Base-by-base conservation (phyloP, 1,140 invertebrate genomes). In the Globodera rostochiensis region DNA sequence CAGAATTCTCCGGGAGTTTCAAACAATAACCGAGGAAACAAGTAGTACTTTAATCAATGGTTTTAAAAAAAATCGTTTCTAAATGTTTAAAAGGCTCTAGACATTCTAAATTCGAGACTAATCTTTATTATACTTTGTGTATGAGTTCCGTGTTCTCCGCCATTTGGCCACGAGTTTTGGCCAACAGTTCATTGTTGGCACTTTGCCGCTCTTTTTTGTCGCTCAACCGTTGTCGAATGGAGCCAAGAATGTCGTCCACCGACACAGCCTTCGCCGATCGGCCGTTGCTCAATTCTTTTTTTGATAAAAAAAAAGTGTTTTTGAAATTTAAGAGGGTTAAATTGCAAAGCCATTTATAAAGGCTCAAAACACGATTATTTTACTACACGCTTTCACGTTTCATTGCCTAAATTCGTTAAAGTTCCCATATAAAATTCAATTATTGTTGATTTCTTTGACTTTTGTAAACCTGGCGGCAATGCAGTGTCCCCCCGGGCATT, bases 91-190 rank as follows among this genome's bases (percentile, higher is more conserved):
- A 36, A 36, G 25, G 0, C 25, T 36, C 25, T 36, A 36, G 25
- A 36, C 25, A 36, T 36, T 36, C 36, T 36, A 36, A 36, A 36
- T 36, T 36, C 36, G 36, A 3, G 36, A 36, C 36, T 36, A 36
- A 36, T 15, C 50, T 50, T 57, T 47, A 9, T 21, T 64, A 47
- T 69, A 78, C 77, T 50, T 69, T 78, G 21, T 70, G 77, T 15
- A 71, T 49, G 66, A 57, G 19, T 70, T 82, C 82, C 15, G 45
- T 76, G 19, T 83, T 83, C 64, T 50, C 57, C 60, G 45, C 47
- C 76, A 73, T 49, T 78, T 78, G 77, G 21, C 11, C 49, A 19
- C 70, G 19, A 21, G 21, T 78, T 70, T 70, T 47, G 21, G 25
- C 13, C 64, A 78, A 21, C 3, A 45, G 8, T 50, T 7, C 66